These are phyloP conservation scores for Gymnoscopelus microlampas DNA, from an alignment of 2,797 vertebrate genomes.

Conservation along the genomic window DNA sequence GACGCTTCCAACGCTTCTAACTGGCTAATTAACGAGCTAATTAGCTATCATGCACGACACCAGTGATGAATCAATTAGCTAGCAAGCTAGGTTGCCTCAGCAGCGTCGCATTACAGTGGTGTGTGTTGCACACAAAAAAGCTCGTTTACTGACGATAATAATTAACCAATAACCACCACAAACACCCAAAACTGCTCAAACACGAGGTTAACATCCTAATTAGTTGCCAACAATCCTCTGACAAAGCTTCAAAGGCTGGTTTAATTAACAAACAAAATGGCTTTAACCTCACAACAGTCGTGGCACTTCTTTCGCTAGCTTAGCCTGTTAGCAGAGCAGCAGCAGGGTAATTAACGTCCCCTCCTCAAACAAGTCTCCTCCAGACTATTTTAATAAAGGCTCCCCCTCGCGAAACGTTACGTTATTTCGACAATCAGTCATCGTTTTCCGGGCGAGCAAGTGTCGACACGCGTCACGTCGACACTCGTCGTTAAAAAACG, in stretches of 20 bases:
- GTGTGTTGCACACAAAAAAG: conserved; percentile 39
- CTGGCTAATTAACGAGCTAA: conserved; percentile 82
- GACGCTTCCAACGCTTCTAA: conserved; percentile 25
- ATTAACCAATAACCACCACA: conserved; percentile 21
- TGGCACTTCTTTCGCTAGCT: conserved; percentile 82
- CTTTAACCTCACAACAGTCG: conserved; percentile 70
- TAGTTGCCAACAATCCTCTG: conserved; percentile 11
- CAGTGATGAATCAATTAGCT: conserved; percentile 82
- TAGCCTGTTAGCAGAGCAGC: conserved; percentile 75
- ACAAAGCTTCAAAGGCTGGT: conserved; percentile 20
- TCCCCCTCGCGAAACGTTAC: too few species aligned
- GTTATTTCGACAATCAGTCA: too few species aligned
- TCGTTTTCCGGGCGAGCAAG: too few species aligned
- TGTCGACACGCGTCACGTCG: too few species aligned
- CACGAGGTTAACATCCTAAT: conserved; percentile 14
- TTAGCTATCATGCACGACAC: conserved; percentile 72
- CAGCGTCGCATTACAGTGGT: conserved; percentile 76
- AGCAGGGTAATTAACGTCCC: conserved; percentile 74
- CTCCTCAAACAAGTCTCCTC: conserved; percentile 68
- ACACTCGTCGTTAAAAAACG: too few species aligned
- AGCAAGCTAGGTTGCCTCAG: conserved; percentile 70
- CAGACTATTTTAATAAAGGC: too few species aligned
- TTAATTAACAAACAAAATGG: conserved; percentile 66
- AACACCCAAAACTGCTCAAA: conserved; percentile 40
- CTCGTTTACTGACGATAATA: conserved; percentile 47